These are phyloP conservation scores for Timandra comae DNA, from an alignment of 2,888 invertebrate species.

Conservation along the genomic window DNA sequence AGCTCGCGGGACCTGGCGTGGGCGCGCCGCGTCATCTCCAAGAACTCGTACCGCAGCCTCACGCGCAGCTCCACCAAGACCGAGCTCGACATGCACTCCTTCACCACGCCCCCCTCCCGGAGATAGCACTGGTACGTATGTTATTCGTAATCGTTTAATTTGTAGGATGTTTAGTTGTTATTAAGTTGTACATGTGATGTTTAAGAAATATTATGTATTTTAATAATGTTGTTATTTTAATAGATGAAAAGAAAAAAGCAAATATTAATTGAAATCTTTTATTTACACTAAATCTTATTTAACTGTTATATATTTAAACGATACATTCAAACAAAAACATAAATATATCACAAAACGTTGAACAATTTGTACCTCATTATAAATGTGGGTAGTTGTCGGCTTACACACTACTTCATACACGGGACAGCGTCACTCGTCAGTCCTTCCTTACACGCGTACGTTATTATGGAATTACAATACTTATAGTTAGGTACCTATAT, in stretches of 20 bases:
- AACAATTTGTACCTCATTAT: constrained; percentile 51
- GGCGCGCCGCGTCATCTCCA: constrained; percentile 48
- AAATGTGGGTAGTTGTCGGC: no score
- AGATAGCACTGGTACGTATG: constrained; percentile 30
- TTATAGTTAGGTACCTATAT: neutral
- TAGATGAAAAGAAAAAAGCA: no score
- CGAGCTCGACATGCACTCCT: constrained; percentile 42
- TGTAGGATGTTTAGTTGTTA: constrained; percentile 43
- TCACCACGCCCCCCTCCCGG: constrained; percentile 37
- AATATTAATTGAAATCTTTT: no score
- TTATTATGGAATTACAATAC: neutral
- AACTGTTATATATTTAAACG: constrained; percentile 23
- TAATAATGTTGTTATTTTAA: neutral
- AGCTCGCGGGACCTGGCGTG: constrained; percentile 48
- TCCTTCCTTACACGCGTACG: neutral
- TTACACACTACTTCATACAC: neutral
- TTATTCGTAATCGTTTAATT: constrained; percentile 33
- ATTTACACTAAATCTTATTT: constrained; percentile 22
- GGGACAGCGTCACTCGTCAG: neutral
- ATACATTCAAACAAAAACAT: constrained; percentile 36
- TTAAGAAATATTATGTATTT: constrained; percentile 29
- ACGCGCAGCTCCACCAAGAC: constrained; percentile 31
- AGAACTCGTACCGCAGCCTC: constrained; percentile 22
- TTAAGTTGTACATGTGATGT: constrained; percentile 47
- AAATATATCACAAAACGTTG: constrained; percentile 49